These are phyloP conservation scores for Nothoprocta perdicaria DNA, from an alignment of 2,113 vertebrate species.

Conservation along the genomic window DNA sequence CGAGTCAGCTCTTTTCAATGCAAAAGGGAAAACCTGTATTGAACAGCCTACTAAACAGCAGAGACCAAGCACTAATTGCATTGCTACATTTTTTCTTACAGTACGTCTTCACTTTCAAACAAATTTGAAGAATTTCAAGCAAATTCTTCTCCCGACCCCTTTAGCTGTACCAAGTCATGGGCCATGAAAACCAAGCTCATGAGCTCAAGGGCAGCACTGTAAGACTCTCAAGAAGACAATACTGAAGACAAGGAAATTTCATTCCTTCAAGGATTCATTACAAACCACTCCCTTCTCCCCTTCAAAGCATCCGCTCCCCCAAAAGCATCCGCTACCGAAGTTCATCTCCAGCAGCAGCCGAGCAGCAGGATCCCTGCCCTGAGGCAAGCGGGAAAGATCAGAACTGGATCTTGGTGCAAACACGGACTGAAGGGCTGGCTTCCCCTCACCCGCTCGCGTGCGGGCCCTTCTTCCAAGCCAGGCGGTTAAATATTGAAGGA, in stretches of 20 bases:
- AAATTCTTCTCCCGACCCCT: not conserved
- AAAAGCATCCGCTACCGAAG: conserved; percentile 38
- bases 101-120: not conserved
- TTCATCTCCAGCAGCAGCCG: conserved; percentile 34
- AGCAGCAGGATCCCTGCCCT: conserved; percentile 53
- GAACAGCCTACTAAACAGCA: not conserved
- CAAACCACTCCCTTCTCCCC: conserved; percentile 33
- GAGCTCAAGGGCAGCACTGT: not conserved
- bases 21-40: not conserved
- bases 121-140: fast-evolving
- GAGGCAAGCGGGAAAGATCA: conserved; percentile 20
- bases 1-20: not conserved
- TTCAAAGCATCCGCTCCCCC: conserved; percentile 28
- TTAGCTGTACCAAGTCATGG: not conserved
- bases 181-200: not conserved
- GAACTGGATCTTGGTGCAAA: conserved; percentile 48
- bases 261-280: conserved; percentile 12
- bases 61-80: not conserved
- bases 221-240: not conserved
- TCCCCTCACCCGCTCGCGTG: not conserved
- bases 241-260: not conserved
- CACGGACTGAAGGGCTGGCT: not conserved
- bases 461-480: not conserved
- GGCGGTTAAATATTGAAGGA: conserved; percentile 43
- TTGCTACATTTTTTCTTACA: fast-evolving